Conservation (phyloP, 2,797 vertebrate species). For the Helicolenus hilgendorfi region DNA sequence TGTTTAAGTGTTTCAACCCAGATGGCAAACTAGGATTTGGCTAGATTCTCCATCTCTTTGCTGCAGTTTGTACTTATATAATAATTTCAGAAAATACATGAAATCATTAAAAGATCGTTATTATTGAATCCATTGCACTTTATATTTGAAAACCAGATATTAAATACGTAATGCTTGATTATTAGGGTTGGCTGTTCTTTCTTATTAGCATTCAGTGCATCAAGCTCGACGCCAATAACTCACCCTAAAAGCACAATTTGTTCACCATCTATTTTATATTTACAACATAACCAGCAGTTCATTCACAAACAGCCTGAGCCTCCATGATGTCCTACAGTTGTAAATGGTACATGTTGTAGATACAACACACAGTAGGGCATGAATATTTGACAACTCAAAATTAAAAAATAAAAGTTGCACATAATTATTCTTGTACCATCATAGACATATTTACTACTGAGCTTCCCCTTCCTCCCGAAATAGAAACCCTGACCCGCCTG, state of each 20-base stretch:
- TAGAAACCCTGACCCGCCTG: constrained; percentile 23
- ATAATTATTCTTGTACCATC: background rate
- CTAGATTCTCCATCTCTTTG: background rate
- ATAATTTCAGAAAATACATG: background rate
- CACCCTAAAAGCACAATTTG: constrained; percentile 1
- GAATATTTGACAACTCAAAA: background rate
- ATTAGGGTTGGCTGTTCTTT: background rate
- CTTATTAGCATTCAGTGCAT: constrained; percentile 4
- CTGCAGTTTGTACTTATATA: background rate
- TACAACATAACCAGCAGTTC: background rate
- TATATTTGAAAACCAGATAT: background rate
- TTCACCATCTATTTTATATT: background rate
- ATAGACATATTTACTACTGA: background rate
- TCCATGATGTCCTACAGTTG: background rate
- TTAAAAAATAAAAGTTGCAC: background rate
- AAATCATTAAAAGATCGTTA: background rate
- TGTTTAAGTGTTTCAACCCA: background rate
- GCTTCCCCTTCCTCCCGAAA: constrained; percentile 7
- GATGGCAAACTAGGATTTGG: background rate
- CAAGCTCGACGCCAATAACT: background rate
- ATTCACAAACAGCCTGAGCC: background rate
- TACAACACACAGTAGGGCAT: background rate
- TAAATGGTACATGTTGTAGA: background rate
- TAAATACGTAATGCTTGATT: background rate
- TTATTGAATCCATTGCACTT: background rate